These are phyloP conservation scores for Malaclemys terrapin DNA, from an alignment of 2,113 vertebrate species.

Conservation along the genomic window DNA sequence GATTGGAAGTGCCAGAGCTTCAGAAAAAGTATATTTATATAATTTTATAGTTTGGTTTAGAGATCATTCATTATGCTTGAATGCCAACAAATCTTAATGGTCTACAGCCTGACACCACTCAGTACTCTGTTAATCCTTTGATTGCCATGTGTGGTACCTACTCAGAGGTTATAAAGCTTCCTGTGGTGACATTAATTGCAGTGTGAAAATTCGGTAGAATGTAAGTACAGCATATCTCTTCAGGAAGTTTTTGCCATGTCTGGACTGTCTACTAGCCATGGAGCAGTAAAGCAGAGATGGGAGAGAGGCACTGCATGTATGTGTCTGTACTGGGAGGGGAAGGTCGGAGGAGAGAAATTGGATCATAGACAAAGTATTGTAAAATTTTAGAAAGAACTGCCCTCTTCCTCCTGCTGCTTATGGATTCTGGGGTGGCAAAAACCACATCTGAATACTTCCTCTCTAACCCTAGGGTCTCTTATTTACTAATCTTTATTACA, in stretches of 20 bases:
- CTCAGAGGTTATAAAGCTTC: not conserved
- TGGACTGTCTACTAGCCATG: not conserved
- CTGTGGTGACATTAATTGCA: not conserved
- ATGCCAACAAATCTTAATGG: not conserved
- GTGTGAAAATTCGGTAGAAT: not conserved
- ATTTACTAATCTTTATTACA: slow-evolving; percentile 48
- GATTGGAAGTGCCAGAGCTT: rapidly evolving
- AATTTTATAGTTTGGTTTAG: not conserved
- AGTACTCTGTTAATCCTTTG: rapidly evolving
- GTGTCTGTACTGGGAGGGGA: rapidly evolving
- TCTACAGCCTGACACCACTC: not conserved
- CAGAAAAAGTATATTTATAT: not conserved
- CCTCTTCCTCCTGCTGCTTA: not conserved
- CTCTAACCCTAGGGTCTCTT: slow-evolving; percentile 18
- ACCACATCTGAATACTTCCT: slow-evolving; percentile 34
- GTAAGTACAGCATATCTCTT: not conserved
- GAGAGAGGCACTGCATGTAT: not conserved
- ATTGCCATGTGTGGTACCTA: rapidly evolving
- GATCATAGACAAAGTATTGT: not conserved
- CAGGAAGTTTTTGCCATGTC: not conserved
- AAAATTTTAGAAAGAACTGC: slow-evolving; percentile 8
- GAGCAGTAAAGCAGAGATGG: not conserved
- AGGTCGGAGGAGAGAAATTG: not conserved
- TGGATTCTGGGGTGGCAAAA: slow-evolving; percentile 34
- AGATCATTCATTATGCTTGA: not conserved